A percentile compares a stretch with the other conserved stretches of the same genome.
Conservation (phyloP, 2,888 invertebrate genomes). For the Rhogogaster chlorosoma region DNA sequence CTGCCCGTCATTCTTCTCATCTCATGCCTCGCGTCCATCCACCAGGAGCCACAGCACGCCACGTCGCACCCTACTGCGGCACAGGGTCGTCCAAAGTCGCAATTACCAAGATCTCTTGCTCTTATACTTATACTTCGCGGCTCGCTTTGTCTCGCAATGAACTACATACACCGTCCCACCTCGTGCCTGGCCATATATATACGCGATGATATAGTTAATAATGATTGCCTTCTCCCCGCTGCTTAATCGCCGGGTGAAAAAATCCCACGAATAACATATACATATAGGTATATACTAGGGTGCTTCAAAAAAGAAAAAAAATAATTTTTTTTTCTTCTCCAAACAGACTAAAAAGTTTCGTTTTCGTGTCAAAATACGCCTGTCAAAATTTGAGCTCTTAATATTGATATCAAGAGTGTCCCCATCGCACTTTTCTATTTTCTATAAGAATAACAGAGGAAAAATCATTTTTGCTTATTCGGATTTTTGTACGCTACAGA, state of each 20-base stretch:
- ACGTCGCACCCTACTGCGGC: not conserved
- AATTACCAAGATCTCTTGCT: slow-evolving; percentile 9
- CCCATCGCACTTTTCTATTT: no score
- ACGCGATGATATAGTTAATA: slow-evolving; percentile 9
- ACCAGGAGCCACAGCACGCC: not conserved
- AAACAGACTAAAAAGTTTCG: no score
- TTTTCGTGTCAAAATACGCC: no score
- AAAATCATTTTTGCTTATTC: no score
- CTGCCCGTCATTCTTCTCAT: slow-evolving; percentile 21
- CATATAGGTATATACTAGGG: no score
- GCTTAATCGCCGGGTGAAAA: not conserved
- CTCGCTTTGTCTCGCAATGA: slow-evolving; percentile 5
- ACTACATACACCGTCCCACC: not conserved
- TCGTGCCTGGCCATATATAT: not conserved
- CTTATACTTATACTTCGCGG: not conserved
- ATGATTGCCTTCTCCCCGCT: not conserved
- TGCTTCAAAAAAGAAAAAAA: no score
- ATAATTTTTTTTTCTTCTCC: no score
- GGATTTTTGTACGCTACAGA: no score
- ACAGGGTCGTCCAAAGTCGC: not conserved
- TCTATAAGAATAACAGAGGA: no score
- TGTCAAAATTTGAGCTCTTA: no score
- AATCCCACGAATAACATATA: not conserved
- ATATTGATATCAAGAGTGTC: no score
- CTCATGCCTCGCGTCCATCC: not conserved